Percentiles rank a stretch among this genome's conserved stretches.
phyloP scores from a whole-genome alignment of 2,113 vertebrate genomes.

The Perca fluviatilis region DNA sequence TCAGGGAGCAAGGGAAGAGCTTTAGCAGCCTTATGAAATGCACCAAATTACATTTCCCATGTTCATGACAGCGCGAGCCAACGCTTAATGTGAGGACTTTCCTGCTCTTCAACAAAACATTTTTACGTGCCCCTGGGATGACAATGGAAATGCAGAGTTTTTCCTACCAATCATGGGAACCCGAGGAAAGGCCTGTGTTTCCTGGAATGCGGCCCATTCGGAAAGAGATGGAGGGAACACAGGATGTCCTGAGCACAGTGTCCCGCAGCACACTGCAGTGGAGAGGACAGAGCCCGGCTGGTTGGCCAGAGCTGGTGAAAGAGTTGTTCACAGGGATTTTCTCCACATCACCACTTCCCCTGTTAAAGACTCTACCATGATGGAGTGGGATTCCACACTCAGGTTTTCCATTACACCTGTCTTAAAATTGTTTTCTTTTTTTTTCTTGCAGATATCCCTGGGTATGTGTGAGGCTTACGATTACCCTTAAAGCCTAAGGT shows the following conservation, averaged over 20 bases:
- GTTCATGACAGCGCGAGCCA: conserved; percentile 53
- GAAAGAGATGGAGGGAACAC: conserved; percentile 73
- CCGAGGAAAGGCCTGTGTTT: conserved; percentile 69
- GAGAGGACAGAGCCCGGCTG: background rate
- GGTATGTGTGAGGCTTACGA: background rate
- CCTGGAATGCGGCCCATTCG: conserved; percentile 77
- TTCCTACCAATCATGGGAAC: conserved; percentile 76
- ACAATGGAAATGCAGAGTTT: conserved; percentile 75
- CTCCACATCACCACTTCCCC: conserved; percentile 69
- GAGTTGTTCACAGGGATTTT: conserved; percentile 73
- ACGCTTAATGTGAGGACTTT: conserved; percentile 55
- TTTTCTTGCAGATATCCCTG: background rate
- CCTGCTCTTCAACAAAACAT: conserved; percentile 74
- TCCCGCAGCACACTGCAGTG: conserved; percentile 9
- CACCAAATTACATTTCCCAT: conserved; percentile 59
- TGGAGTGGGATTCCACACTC: conserved; percentile 71
- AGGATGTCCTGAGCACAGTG: conserved; percentile 69
- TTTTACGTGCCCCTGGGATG: conserved; percentile 53
- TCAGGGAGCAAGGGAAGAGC: conserved; percentile 2
- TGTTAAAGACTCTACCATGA: conserved; percentile 7
- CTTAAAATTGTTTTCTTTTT: conserved; percentile 1
- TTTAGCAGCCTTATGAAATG: conserved; percentile 34
- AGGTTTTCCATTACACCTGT: conserved; percentile 59
- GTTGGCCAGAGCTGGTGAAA: conserved; percentile 18
- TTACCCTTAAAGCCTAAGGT: background rate